Evolutionary conservation across 92 coral and sea anemone species (phyloP), one percentile per base, ranked within the genome.

Genomic region (Blastomussa wellsi): DNA sequence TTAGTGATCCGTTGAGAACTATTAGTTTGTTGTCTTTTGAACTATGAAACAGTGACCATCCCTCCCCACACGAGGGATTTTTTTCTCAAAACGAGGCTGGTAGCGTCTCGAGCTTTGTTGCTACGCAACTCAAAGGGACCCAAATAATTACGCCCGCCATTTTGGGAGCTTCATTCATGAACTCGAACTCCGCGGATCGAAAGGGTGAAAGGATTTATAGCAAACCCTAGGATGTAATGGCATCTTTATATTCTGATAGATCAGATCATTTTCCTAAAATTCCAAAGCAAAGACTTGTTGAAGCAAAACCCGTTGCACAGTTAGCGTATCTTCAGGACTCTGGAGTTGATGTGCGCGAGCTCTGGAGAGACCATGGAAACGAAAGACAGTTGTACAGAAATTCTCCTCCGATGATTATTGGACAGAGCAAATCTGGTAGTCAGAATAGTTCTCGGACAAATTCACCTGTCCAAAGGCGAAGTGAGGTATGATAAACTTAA

Each of bases 91-190:
- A 8, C 88, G 88, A 89, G 85, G 85, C 82, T 20, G 0, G 29
- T 22, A 78, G 88, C 87, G 81, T 88, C 77, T 55, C 44, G 55
- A 0, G 55, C 15, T n/a, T n/a, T 77, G 91, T 92, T 90, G 88
- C 86, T 92, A 92, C 89, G 95, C 86, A 92, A 92, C 91, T 62
- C 16, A 41, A 57, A 67, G 85, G 88, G 37, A 75, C 55, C 90
- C 47, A 94, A 94, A 94, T 92, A n/a, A 94, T 90, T 90, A 86
- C 91, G 48, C 85, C 98, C 82, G 93, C 98, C 95, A 94, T 94
- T 33, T 90, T 91, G 86, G 29, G 82, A 77, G 66, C 72, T 22
- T 80, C 52, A 74, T 65, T 82, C 16, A 72, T 29, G 69, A 76
- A 33, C 64, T 41, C 29, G 77, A 37, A 20, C 57, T 42, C 15